A percentile compares a stretch with the other conserved stretches of the same genome.
These are phyloP conservation scores for Cryptocephalus primarius DNA, from an alignment of 2,888 invertebrate genomes.

Conservation along the genomic window DNA sequence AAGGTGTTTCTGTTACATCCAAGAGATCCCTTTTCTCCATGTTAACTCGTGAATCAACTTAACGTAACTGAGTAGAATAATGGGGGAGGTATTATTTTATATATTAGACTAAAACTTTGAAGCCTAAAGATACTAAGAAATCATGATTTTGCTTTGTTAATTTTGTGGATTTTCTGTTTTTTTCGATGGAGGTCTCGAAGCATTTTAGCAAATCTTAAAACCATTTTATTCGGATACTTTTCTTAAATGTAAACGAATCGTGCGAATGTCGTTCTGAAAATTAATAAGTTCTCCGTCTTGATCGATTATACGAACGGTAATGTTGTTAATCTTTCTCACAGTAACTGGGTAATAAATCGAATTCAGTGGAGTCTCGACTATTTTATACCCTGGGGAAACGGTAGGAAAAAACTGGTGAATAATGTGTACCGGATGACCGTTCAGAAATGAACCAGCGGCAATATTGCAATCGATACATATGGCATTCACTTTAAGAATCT, in stretches of 20 bases:
- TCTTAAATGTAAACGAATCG: conserved; percentile 14
- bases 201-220: background rate
- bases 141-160: background rate
- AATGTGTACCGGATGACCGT: conserved; percentile 9
- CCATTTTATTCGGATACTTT: conserved; percentile 1
- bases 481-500: background rate
- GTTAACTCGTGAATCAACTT: too few relatives aligned
- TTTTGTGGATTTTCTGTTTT: background rate
- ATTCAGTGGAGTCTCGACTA: conserved; percentile 24
- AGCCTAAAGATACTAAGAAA: background rate
- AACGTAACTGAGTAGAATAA: too few relatives aligned
- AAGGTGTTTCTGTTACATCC: conserved; percentile 3
- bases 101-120: background rate
- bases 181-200: background rate
- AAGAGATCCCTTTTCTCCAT: conserved; percentile 1
- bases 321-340: conserved; percentile 15
- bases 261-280: conserved; percentile 25
- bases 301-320: conserved; percentile 23
- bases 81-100: background rate
- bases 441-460: conserved; percentile 4
- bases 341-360: conserved; percentile 28
- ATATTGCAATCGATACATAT: conserved; percentile 7
- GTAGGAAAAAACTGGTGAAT: conserved; percentile 18
- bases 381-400: conserved; percentile 26
- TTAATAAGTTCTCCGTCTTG: conserved; percentile 23